Conservation (phyloP, 2,888 invertebrate genomes). For the Volucella inanis region DNA sequence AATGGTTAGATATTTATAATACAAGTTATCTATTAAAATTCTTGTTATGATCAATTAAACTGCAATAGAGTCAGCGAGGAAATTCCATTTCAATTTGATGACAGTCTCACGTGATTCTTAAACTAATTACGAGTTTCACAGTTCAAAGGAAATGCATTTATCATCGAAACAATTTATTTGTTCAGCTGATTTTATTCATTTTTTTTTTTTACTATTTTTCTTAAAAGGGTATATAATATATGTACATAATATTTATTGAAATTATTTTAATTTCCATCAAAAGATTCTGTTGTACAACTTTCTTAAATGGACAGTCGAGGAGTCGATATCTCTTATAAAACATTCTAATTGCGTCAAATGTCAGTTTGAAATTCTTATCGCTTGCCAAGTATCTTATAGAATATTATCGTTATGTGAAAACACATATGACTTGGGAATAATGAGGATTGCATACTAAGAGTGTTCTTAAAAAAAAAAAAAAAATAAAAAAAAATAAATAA, state of each 20-base stretch:
- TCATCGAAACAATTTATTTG: background rate
- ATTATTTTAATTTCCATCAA: constrained; percentile 10
- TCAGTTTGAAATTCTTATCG: constrained; percentile 22
- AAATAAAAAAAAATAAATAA: too few species aligned
- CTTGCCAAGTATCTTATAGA: constrained; percentile 34
- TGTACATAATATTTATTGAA: background rate
- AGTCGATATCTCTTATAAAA: background rate
- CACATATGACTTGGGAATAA: too few species aligned
- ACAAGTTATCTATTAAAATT: too few species aligned
- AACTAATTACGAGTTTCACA: constrained; percentile 14
- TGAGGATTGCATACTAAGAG: too few species aligned
- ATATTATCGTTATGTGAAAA: constrained; percentile 9
- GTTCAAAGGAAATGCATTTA: constrained; percentile 26
- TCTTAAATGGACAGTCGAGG: background rate
- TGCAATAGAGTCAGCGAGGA: background rate
- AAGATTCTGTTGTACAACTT: background rate
- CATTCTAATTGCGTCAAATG: constrained; percentile 35
- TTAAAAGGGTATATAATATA: too few species aligned
- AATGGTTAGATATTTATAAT: too few species aligned
- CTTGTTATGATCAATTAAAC: background rate
- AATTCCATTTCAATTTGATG: constrained; percentile 15
- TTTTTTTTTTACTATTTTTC: constrained; percentile 1
- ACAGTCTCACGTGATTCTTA: constrained; percentile 29
- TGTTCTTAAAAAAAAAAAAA: too few species aligned
- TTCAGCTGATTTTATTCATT: constrained; percentile 1